phyloP scores from a whole-genome alignment of 2,113 vertebrate species.

The Brachyhypopomus gauderio region DNA sequence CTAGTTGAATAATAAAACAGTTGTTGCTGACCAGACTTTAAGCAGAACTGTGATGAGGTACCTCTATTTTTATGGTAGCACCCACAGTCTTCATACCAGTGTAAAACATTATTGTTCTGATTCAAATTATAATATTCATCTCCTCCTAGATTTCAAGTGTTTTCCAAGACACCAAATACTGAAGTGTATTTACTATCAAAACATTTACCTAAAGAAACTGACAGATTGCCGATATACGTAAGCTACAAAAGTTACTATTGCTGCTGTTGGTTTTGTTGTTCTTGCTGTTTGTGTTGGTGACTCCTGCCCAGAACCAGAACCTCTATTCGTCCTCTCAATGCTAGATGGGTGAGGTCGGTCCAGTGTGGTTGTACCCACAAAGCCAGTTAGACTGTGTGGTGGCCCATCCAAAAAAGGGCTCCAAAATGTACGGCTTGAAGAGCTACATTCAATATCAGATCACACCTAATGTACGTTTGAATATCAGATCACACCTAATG shows the following conservation, averaged over 20 bases:
- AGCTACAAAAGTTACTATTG: conserved; percentile 53
- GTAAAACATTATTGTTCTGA: neutral
- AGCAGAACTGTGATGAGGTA: no score
- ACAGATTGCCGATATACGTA: conserved; percentile 84
- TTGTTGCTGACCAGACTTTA: neutral
- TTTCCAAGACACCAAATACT: conserved; percentile 82
- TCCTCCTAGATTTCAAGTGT: conserved; percentile 74
- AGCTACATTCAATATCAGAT: conserved; percentile 89
- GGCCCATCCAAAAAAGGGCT: conserved; percentile 85
- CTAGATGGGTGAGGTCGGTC: conserved; percentile 85
- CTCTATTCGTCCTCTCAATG: conserved; percentile 32
- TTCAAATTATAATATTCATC: neutral
- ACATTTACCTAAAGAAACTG: conserved; percentile 81
- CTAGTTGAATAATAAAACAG: neutral
- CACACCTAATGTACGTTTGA: conserved; percentile 80
- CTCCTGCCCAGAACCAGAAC: no score
- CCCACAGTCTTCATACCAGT: no score
- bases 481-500: no score
- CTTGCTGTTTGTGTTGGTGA: neutral
- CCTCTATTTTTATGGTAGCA: no score
- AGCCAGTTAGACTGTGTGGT: conserved; percentile 83
- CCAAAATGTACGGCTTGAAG: conserved; percentile 88
- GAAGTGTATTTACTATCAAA: conserved; percentile 84
- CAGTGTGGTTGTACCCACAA: conserved; percentile 86
- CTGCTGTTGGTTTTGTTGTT: neutral